Evolutionary conservation across 2,888 invertebrate species (phyloP), one percentile per base, ranked within the genome.

Genomic region (Ophioninae sp.): DNA sequence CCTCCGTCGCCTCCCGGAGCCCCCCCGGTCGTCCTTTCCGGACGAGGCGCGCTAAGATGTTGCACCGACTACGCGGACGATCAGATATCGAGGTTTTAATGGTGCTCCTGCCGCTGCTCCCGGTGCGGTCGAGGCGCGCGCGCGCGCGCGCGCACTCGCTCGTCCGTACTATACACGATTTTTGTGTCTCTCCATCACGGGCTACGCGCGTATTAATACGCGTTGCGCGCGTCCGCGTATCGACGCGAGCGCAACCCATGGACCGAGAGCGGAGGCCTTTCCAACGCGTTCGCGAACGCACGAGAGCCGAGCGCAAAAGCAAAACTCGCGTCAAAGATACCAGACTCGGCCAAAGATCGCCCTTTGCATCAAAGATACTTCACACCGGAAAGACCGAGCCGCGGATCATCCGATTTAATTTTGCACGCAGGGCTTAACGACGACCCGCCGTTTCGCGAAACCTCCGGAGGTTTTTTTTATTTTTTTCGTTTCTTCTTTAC

Each of bases 1-100:
- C 30, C 30, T 30, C 30, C 30, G 30, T 56, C n/a, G 6, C 67
- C 57, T 41, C 23, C 17, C 41, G 10, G 41, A 21, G 20, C 20
- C 20, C 20, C 8, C 61, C 59, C 64, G 7, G 7, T 57, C 13
- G 20, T 67, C 41, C 23, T 56, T 30, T 20, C 67, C 41, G 70
- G 69, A 75, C 64, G 79, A 84, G 79, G 81, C 81, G 84, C 79
- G 84, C 84, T 72, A 84, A 81, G 78, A 84, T 84, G 84, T 81
- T 84, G 84, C 84, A 84, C 81, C 67, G 84, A 81, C 83, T 81
- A 84, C 84, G 81, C 81, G 84, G 72, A 79, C 84, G 79, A 84
- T 84, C 84, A 81, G 84, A 84, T 84, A 81, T 84, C 84, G 79
- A 84, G 75, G 79, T 81, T 79, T 84, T 84, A 81, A 84, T 84